Percentiles rank a stretch among this genome's conserved stretches.
Conservation (phyloP, 1,140 invertebrate species). For the Saccostrea cuccullata region DNA sequence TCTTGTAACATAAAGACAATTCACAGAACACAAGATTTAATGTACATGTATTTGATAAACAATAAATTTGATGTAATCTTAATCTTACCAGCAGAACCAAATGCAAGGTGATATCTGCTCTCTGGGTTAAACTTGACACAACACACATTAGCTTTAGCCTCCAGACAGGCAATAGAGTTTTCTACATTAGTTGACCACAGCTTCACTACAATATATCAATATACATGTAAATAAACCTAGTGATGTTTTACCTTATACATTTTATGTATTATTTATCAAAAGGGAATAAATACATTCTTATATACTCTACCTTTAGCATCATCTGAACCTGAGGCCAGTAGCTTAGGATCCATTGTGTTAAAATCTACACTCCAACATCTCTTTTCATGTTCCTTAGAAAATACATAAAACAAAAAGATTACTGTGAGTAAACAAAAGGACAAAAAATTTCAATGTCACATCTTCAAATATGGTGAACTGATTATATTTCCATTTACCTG, state of each 20-base stretch:
- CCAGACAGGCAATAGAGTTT: conserved; percentile 91
- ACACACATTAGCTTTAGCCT: conserved; percentile 96
- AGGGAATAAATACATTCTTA: too few relatives aligned
- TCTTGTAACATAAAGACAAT: too few relatives aligned
- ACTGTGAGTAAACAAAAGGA: not conserved
- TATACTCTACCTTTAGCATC: conserved; percentile 85
- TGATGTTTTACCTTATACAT: too few relatives aligned
- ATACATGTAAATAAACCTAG: not conserved
- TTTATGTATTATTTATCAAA: too few relatives aligned
- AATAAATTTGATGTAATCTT: not conserved
- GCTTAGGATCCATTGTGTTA: conserved; percentile 92
- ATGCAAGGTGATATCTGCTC: conserved; percentile 91
- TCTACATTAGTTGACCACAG: conserved; percentile 94
- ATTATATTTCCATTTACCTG: conserved; percentile 72
- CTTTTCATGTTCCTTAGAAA: conserved; percentile 94
- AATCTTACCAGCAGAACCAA: conserved; percentile 88
- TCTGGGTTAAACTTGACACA: conserved; percentile 97
- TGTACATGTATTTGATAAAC: too few relatives aligned
- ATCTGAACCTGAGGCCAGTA: conserved; percentile 96
- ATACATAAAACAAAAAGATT: not conserved
- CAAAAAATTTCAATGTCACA: not conserved
- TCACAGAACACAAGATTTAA: too few relatives aligned
- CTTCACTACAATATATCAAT: conserved; percentile 84
- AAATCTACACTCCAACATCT: conserved; percentile 98
- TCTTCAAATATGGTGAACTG: not conserved